These are phyloP conservation scores for silkworm (Bombyx mori) DNA, from an alignment of 1,140 invertebrate genomes.

Conservation along the genomic window ASM3026992v2 NC_085116.1:1977001-1977500, in stretches of 20 bases:
- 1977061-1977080: no score
- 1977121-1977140: no score
- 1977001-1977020: no score
- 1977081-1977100: no score
- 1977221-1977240: constrained; percentile 55
- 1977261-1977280: constrained; percentile 60
- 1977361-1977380: constrained; percentile 25
- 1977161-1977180: background rate
- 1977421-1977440: constrained; percentile 59
- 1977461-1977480: constrained; percentile 28
- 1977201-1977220: constrained; percentile 60
- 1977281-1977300: constrained; percentile 43
- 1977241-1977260: constrained; percentile 46
- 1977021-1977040: no score
- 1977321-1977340: constrained; percentile 30
- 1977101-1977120: no score
- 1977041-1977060: no score
- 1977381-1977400: constrained; percentile 52
- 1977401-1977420: constrained; percentile 64
- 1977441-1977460: constrained; percentile 43
- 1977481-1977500: constrained; percentile 12
- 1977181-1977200: constrained; percentile 19
- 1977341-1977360: constrained; percentile 32
- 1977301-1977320: constrained; percentile 55
- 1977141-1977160: no score